These are phyloP conservation scores for Manis pentadactyla DNA, from an alignment of 2,797 vertebrate species.

Conservation along the genomic window DNA sequence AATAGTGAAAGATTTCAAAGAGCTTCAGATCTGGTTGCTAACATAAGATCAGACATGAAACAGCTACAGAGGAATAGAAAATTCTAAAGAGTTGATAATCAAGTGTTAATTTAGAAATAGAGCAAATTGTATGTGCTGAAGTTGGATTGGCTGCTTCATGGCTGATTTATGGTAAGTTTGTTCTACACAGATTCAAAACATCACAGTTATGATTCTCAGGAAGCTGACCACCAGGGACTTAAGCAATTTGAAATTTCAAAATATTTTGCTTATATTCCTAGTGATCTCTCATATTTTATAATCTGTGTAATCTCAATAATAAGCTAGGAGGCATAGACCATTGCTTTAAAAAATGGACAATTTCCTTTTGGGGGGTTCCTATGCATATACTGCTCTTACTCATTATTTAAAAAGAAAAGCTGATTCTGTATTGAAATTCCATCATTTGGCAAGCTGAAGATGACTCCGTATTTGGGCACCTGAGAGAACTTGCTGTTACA, in stretches of 20 bases:
- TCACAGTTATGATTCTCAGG: background rate
- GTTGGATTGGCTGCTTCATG: background rate
- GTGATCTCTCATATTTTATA: background rate
- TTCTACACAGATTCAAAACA: background rate
- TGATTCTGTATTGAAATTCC: constrained; percentile 77
- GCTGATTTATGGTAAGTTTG: background rate
- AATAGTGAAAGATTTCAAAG: background rate
- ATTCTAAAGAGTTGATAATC: background rate
- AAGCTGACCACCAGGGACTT: background rate
- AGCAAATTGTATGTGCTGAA: background rate
- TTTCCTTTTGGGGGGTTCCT: constrained; percentile 64
- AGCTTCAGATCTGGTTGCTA: background rate
- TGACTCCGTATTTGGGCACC: constrained; percentile 61
- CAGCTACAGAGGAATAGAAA: background rate
- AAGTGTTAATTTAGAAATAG: background rate
- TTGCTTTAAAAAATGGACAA: background rate
- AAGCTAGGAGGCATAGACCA: constrained; percentile 45
- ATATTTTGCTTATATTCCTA: constrained; percentile 18
- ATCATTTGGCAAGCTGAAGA: constrained; percentile 74
- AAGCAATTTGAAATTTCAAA: background rate
- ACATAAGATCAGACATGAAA: background rate
- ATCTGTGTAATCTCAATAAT: constrained; percentile 59
- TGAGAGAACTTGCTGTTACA: constrained; percentile 12
- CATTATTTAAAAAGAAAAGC: constrained; percentile 46
- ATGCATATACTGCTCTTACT: constrained; percentile 43